phyloP scores from a whole-genome alignment of 1,140 invertebrate genomes.

The Streblospio benedicti region DNA sequence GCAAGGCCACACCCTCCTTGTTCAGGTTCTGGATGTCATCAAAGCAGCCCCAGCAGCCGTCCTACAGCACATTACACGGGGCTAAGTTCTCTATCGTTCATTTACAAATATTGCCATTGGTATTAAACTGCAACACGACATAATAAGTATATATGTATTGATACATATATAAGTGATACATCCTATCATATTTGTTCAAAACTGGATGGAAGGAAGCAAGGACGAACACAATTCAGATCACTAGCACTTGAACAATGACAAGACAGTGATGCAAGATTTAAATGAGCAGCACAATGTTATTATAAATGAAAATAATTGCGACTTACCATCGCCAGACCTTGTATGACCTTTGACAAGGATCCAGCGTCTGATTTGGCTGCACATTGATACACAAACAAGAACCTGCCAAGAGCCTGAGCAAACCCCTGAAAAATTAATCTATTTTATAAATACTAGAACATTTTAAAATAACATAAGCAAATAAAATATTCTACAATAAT shows the following conservation, averaged over 20 bases:
- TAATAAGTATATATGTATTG: too few relatives aligned
- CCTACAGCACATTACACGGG: constrained; percentile 33
- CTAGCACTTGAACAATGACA: too few relatives aligned
- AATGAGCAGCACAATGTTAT: too few relatives aligned
- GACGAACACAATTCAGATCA: too few relatives aligned
- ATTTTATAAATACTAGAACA: background rate
- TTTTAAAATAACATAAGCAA: background rate
- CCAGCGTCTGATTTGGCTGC: constrained; percentile 28
- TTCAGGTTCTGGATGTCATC: constrained; percentile 38
- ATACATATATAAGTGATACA: too few relatives aligned
- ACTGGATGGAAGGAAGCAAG: too few relatives aligned
- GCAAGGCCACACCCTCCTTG: constrained; percentile 32
- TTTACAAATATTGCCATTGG: too few relatives aligned
- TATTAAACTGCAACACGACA: too few relatives aligned
- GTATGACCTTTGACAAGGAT: constrained; percentile 35
- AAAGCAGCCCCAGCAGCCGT: constrained; percentile 46
- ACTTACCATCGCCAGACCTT: constrained; percentile 42
- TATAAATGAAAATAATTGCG: too few relatives aligned
- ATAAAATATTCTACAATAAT: too few relatives aligned
- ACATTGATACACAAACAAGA: constrained; percentile 37
- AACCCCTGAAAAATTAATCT: constrained; percentile 31
- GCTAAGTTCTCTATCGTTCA: background rate
- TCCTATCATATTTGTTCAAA: too few relatives aligned
- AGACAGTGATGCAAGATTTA: too few relatives aligned
- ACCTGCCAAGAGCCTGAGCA: constrained; percentile 40